A percentile compares a stretch with the other conserved stretches of the same genome.
These are phyloP conservation scores for Leptatherina wallacei DNA, from an alignment of 2,797 vertebrate genomes.

Conservation along the genomic window DNA sequence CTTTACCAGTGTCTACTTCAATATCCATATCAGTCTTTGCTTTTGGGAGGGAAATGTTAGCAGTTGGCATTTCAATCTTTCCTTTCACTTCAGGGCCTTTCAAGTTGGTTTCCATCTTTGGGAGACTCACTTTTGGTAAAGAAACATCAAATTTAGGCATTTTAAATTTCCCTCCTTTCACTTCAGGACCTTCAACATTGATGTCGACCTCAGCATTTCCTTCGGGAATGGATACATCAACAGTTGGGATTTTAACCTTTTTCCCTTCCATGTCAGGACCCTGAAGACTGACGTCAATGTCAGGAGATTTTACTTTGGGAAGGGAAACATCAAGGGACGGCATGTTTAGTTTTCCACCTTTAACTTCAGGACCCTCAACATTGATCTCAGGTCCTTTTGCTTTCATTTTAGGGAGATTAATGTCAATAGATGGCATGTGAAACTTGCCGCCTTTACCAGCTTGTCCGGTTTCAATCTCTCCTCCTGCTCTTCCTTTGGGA, in stretches of 20 bases:
- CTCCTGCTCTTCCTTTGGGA: conserved; percentile 49
- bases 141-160: conserved; percentile 61
- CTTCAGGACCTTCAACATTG: conserved; percentile 51
- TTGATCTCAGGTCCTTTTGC: conserved; percentile 33
- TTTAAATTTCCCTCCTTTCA: conserved; percentile 46
- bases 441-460: conserved; percentile 45
- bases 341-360: conserved; percentile 29
- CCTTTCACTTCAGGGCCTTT: conserved; percentile 48
- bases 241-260: conserved; percentile 55
- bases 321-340: conserved; percentile 47
- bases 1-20: conserved; percentile 51
- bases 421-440: conserved; percentile 55
- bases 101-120: conserved; percentile 33
- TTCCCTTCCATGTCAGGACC: conserved; percentile 42
- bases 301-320: conserved; percentile 29
- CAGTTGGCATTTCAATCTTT: conserved; percentile 61
- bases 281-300: conserved; percentile 18
- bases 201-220: conserved; percentile 37
- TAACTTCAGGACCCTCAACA: conserved; percentile 40
- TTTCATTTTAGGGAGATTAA: conserved; percentile 62
- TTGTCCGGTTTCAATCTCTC: neutral
- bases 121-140: conserved; percentile 43
- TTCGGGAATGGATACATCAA: conserved; percentile 54
- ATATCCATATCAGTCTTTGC: conserved; percentile 47
- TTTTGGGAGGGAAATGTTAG: conserved; percentile 62